Evolutionary conservation across 37 sponge, comb jelly and placozoan species (phyloP).

Genomic region (Hexactinellida sp.): DNA sequence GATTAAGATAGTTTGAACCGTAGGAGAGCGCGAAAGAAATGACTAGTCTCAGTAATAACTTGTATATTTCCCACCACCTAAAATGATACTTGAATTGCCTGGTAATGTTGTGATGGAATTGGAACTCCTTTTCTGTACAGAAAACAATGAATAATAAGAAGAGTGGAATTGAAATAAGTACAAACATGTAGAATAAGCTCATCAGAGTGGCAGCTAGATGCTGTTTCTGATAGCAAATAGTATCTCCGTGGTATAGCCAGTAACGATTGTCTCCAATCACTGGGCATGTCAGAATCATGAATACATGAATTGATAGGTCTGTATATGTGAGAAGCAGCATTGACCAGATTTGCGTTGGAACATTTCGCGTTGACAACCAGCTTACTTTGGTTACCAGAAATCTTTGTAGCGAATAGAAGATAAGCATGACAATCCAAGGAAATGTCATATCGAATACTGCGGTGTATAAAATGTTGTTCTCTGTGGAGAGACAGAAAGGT

Average conservation of each 20-base stretch:
- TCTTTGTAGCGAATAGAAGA: neutral
- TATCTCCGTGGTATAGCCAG: neutral
- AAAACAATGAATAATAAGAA: neutral
- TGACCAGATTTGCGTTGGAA: neutral
- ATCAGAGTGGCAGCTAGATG: neutral
- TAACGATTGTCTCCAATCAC: neutral
- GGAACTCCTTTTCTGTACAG: neutral
- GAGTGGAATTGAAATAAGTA: neutral
- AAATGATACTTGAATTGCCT: neutral
- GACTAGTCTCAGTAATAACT: neutral
- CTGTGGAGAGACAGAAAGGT: neutral
- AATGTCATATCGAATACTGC: neutral
- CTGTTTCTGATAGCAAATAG: neutral
- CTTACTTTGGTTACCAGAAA: neutral
- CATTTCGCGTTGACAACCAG: neutral
- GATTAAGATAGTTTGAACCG: neutral
- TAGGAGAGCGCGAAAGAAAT: neutral
- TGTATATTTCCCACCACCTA: neutral
- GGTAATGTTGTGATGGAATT: neutral
- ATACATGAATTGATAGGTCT: neutral
- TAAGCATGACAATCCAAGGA: neutral
- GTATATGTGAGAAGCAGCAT: neutral
- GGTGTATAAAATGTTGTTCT: neutral
- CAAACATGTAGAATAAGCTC: neutral
- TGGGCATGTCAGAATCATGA: constrained; percentile 4